A percentile compares a stretch with the other conserved stretches of the same genome.
phyloP scores from a whole-genome alignment of 2,113 vertebrate species.

The Hippocampus zosterae region DNA sequence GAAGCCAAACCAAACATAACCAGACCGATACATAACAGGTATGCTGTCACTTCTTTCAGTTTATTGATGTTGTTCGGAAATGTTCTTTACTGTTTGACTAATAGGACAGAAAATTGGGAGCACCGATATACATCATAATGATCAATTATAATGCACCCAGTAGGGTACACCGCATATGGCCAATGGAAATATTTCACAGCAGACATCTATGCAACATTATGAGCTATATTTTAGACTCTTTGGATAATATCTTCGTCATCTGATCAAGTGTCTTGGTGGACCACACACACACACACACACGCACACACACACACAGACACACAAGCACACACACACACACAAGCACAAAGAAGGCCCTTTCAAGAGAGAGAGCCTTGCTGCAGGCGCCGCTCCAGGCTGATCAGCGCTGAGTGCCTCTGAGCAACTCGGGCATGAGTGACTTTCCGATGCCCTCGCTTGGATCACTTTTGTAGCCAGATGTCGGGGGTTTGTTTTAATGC shows the following conservation, averaged over 20 bases:
- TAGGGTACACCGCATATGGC: no score
- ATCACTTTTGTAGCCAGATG: slow-evolving; percentile 44
- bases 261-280: not conserved
- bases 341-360: slow-evolving; percentile 27
- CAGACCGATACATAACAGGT: no score
- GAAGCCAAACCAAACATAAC: no score
- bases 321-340: not conserved
- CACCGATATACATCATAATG: no score
- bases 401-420: slow-evolving; percentile 51
- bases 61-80: no score
- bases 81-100: no score
- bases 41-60: no score
- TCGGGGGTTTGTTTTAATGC: slow-evolving; percentile 27
- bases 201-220: not conserved
- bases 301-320: no score
- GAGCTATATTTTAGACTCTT: no score
- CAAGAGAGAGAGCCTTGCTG: slow-evolving; percentile 45
- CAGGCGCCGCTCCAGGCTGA: slow-evolving; percentile 63
- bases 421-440: slow-evolving; percentile 51
- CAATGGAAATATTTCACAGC: no score
- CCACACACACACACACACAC: not conserved
- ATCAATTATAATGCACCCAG: no score
- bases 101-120: no score
- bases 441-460: slow-evolving; percentile 47
- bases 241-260: not conserved